phyloP scores from a whole-genome alignment of 2,113 vertebrate genomes.

The Sclerurus mexicanus region DNA sequence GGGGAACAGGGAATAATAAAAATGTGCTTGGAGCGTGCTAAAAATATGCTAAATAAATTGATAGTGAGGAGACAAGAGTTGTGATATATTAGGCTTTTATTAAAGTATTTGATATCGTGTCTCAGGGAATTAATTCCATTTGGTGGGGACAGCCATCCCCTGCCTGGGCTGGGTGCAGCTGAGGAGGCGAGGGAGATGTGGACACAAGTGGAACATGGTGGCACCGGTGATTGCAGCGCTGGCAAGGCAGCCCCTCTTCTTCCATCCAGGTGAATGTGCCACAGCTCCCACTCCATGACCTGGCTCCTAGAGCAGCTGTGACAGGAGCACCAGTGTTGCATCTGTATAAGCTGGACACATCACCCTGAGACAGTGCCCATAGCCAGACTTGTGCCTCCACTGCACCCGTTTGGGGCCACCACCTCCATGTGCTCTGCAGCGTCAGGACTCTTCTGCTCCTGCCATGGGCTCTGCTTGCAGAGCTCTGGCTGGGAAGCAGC shows the following conservation, averaged over 20 bases:
- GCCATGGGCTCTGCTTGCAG: background rate
- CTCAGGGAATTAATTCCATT: background rate
- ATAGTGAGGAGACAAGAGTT: constrained; percentile 36
- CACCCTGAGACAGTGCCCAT: background rate
- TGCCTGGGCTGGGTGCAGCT: background rate
- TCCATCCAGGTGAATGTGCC: fast-evolving
- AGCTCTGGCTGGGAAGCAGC: background rate
- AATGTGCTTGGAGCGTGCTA: constrained; percentile 8
- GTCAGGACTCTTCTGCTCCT: background rate
- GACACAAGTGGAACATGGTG: background rate
- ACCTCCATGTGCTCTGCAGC: background rate
- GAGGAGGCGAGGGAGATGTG: fast-evolving
- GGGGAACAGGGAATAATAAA: constrained; percentile 35
- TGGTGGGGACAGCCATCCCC: background rate
- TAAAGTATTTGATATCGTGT: constrained; percentile 37
- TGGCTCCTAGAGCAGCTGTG: fast-evolving
- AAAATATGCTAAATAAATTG: constrained; percentile 38
- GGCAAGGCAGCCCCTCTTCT: background rate
- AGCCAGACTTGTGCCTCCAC: background rate
- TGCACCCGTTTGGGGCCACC: fast-evolving
- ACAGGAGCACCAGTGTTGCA: background rate
- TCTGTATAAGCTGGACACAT: background rate
- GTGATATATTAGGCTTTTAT: constrained; percentile 49
- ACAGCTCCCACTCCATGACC: fast-evolving
- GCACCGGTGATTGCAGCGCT: fast-evolving